Conservation (phyloP, 2,113 vertebrate species). For the Coturnix japonica region DNA sequence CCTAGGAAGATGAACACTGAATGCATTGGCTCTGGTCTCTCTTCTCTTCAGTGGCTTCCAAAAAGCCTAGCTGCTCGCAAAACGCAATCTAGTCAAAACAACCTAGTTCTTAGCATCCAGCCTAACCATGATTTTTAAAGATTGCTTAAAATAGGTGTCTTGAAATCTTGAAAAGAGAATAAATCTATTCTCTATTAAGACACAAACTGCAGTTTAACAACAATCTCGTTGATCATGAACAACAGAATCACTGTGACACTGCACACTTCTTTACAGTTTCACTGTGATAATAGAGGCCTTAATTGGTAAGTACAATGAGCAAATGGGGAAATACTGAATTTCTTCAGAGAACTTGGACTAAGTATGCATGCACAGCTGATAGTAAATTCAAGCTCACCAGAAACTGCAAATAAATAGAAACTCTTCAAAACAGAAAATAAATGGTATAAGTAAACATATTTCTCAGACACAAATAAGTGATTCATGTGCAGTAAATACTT, state of each 20-base stretch:
- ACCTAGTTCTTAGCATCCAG: not conserved
- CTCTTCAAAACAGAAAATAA: conserved; percentile 7
- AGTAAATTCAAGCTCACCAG: not conserved
- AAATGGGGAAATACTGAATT: not conserved
- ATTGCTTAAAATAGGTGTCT: not conserved
- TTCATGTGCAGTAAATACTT: conserved; percentile 19
- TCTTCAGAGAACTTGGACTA: not conserved
- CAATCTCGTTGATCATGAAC: not conserved
- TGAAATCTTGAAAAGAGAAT: not conserved
- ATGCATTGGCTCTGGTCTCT: not conserved
- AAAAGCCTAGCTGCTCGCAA: not conserved
- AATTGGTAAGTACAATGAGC: not conserved
- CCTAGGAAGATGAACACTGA: not conserved
- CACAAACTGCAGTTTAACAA: not conserved
- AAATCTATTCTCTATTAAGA: not conserved
- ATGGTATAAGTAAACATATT: conserved; percentile 39
- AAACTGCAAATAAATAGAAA: conserved; percentile 5
- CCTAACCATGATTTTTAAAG: not conserved
- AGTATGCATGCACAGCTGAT: not conserved
- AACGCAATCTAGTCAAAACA: not conserved
- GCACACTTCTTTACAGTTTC: not conserved
- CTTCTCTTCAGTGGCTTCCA: not conserved
- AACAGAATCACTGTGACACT: not conserved
- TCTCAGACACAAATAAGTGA: conserved; percentile 1
- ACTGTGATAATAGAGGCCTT: not conserved